Conservation (phyloP, 2,113 vertebrate species). For the Phylloscopus trochiloides region DNA sequence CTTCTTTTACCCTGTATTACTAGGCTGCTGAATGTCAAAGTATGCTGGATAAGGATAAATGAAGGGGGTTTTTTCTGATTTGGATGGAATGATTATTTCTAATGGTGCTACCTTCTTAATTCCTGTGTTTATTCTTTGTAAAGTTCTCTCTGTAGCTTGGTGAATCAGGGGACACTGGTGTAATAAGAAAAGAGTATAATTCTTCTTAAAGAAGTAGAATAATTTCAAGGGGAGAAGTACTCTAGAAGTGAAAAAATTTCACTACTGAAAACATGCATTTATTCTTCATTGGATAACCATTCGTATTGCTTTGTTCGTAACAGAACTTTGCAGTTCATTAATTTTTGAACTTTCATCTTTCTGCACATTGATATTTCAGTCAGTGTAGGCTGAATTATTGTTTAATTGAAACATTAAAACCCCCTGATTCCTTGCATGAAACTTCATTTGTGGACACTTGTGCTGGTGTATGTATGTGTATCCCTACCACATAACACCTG, state of each 20-base stretch:
- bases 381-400: background rate
- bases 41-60: background rate
- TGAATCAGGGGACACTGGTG: background rate
- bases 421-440: background rate
- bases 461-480: background rate
- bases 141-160: background rate
- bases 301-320: background rate
- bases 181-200: background rate
- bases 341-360: background rate
- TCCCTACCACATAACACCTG: background rate
- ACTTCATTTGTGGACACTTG: background rate
- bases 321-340: background rate
- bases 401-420: background rate
- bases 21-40: conserved; percentile 14
- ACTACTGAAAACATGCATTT: background rate
- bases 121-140: background rate
- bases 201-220: background rate
- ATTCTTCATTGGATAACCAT: background rate
- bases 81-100: background rate
- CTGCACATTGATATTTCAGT: background rate
- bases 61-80: background rate
- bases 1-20: background rate
- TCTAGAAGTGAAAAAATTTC: background rate
- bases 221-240: background rate
- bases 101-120: conserved; percentile 17